Evolutionary conservation across 2,797 vertebrate genomes (phyloP), one percentile per base, ranked within the genome.

Genomic region (Echiichthys vipera): DNA sequence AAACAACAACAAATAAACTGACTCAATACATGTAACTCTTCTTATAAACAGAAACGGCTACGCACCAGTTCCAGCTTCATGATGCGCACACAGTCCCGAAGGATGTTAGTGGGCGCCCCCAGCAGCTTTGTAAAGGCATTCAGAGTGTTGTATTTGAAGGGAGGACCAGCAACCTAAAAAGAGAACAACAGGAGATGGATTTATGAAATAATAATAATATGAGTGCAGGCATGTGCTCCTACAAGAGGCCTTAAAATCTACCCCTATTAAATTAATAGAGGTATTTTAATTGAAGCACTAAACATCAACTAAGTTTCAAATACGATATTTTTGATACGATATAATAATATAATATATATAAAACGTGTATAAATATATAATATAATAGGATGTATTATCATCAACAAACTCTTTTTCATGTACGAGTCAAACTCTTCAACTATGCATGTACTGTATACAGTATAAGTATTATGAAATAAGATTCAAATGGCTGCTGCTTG

Each of bases 31-130:
- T 50, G 14, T 22, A 15, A 56, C 4, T 2, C 1, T 9, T 57
- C 5, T 15, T 40, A 9, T n/a, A 7, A 40, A 58, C 39, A 32
- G 25, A 63, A 65, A 29, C 3, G 6, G 36, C 30, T 49, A 89
- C 96, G 91, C 90, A 98, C 98, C 96, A 99, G 93, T 88, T 99
- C 98, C 7, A 99, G 95, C 90, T 99, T 99, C 98, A 99, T 99
- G 89, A 99, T 99, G 89, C 98, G 97, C 39, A 99, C 98, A 39
- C 98, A 99, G 93, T 99, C 98, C 83, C 98, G 93, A 45, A 99
- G 97, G 91, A 99, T 99, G 89, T 98, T 97, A 0, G 97, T 98
- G 36, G 96, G 97, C 18, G 98, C 98, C 49, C 98, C 98, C 84
- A 99, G 87, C 55, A 99, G 94, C 90, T 99, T 99, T 49, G 98